Evolutionary conservation across 2,797 vertebrate genomes (phyloP).

Genomic region (Pantherophis alleghaniensis): DNA sequence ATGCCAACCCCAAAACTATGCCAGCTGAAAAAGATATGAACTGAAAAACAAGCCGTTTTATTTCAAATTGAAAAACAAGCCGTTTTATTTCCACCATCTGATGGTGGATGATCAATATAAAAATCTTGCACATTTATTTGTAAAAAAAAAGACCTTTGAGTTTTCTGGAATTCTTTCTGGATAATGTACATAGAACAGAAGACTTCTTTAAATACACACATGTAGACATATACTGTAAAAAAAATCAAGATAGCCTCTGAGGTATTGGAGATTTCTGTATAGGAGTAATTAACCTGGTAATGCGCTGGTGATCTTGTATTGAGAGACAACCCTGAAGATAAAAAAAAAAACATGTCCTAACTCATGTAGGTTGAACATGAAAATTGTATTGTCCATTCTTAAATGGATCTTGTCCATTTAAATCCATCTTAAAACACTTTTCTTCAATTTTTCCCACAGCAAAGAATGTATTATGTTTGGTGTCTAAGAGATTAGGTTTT

Average conservation of each 20-base stretch:
- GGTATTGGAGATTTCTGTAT: neutral
- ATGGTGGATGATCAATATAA: neutral
- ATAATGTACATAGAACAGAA: neutral
- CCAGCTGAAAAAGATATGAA: neutral
- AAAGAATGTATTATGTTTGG: neutral
- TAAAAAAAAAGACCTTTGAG: neutral
- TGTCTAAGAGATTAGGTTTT: neutral
- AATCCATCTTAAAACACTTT: neutral
- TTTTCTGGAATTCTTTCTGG: neutral
- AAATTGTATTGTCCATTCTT: neutral
- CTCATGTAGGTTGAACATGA: neutral
- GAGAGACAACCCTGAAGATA: neutral
- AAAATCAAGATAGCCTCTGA: neutral
- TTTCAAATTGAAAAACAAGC: neutral
- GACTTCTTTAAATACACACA: neutral
- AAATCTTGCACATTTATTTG: neutral
- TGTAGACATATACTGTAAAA: neutral
- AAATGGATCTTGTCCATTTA: no score
- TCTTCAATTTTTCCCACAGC: neutral
- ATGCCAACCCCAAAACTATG: neutral
- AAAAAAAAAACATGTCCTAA: neutral
- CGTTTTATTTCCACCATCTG: neutral
- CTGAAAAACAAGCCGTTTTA: neutral
- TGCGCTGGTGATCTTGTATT: neutral
- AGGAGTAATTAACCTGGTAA: neutral